These are phyloP conservation scores for Cheilosia grossa DNA, from an alignment of 2,888 invertebrate genomes.

Conservation along the genomic window DNA sequence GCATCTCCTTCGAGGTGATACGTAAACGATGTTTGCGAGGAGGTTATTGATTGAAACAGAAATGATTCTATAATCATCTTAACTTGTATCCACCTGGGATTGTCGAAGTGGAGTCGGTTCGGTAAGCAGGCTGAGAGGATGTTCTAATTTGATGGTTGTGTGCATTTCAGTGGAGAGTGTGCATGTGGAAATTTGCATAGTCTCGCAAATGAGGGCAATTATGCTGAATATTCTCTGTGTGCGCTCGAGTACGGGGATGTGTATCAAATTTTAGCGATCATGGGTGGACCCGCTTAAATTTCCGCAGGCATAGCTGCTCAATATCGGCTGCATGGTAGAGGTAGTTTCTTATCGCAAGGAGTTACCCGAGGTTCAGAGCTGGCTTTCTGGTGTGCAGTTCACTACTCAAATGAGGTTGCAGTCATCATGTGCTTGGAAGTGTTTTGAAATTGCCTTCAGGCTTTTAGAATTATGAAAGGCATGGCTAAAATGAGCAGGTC, in stretches of 20 bases:
- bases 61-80: constrained; percentile 48
- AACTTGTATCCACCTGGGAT: constrained; percentile 38
- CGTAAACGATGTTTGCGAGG: constrained; percentile 1
- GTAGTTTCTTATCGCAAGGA: too few relatives aligned
- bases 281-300: too few relatives aligned
- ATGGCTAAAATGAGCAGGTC: too few relatives aligned
- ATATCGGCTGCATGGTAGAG: too few relatives aligned
- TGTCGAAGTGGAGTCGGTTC: constrained; percentile 18
- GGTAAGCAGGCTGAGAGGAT: constrained; percentile 15
- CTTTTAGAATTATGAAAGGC: too few relatives aligned
- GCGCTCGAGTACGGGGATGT: neutral
- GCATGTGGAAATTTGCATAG: constrained; percentile 45
- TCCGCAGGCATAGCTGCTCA: too few relatives aligned
- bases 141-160: constrained; percentile 24
- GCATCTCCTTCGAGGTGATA: constrained; percentile 24
- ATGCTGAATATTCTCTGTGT: neutral
- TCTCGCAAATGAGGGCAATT: constrained; percentile 44
- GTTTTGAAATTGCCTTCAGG: too few relatives aligned
- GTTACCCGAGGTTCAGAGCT: too few relatives aligned
- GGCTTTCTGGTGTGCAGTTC: too few relatives aligned
- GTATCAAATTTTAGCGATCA: neutral
- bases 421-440: too few relatives aligned
- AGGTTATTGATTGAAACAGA: constrained; percentile 59
- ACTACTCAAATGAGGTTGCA: too few relatives aligned
- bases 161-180: constrained; percentile 22